Base-by-base conservation (phyloP, 2,888 invertebrate species). In the Lasioglossum figueresi region DNA sequence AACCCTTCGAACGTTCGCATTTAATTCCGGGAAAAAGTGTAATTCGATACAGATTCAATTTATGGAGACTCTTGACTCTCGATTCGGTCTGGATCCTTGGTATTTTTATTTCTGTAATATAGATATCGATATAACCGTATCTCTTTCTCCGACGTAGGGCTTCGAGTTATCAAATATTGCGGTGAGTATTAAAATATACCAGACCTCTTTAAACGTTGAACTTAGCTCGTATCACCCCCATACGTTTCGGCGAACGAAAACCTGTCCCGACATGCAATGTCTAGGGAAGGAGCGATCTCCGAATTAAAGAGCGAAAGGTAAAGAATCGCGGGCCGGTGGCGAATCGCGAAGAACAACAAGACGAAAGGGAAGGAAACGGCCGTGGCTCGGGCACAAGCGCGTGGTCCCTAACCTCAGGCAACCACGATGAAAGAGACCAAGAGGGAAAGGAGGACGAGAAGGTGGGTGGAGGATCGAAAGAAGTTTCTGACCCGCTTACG, bases 401-500 rank as follows among this genome's bases (percentile, higher is more conserved):
- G 85, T 86, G 85, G 89, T 92, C 93, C 94, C 93, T 94, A 94
- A 94, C 94, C 94, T 93, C 88, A 90, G 93, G 87, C 93, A 94
- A 94, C 92, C 86, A 75, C 87, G 79, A 83, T 78, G 79, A 87
- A 83, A 85, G 87, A 71, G 86, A 83, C 73, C 56, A 48, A 81
- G 73, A 74, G 75, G 56, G 78, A 80, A 75, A 80, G 74, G 76
- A 87, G 80, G 87, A 82, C 83, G 87, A 88, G 84, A 84, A 85
- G 84, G 84, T 84, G 82, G 85, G 84, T 71, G 92, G 91, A 92
- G 93, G 94, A 93, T 93, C 92, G 93, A 94, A 94, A 95, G 94
- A 94, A 95, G 93, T 94, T 94, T 94, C 93, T 94, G 95, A 95
- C 95, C 95, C 93, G 94, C 94, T 95, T 94, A 94, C 91, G 88